Evolutionary conservation across 2,888 invertebrate species (phyloP), one percentile per base, ranked within the genome.

Genomic region (Polyommatus iphigenia): DNA sequence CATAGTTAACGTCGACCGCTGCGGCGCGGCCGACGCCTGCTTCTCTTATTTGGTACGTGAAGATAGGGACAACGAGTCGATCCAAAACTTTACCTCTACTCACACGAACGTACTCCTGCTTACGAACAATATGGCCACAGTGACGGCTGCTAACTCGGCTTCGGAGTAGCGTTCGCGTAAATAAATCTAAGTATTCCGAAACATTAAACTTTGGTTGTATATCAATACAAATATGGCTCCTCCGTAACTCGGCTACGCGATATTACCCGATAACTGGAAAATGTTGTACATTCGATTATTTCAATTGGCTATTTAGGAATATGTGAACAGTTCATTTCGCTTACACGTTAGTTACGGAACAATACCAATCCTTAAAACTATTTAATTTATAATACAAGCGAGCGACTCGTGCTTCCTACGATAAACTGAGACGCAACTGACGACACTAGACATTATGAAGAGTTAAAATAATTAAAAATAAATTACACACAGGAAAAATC

Each of bases 1-100:
- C 84, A 86, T 82, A 83, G 85, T 84, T 87, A 84, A 85, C 84
- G 85, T 84, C 84, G 80, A 78, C 81, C 71, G 59, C 62, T 67
- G 76, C 78, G 78, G 59, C 62, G 46, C 76, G 29, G 78, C 46
- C 81, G 80, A 80, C 81, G 79, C 82, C 82, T 83, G 83, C 83
- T 80, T 84, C 91, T 90, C 90, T 92, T 92, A 93, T 92, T 93
- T 93, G 93, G 93, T 92, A 93, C 93, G 85, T 83, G 87, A 87
- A 84, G 82, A 84, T 77, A 75, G 79, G 77, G 79, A 80, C 62
- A 59, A 76, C 77, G 77, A 72, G 57, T 73, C 73, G 36, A 72
- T 57, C 54, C 73, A 57, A 50, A 78, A 36, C 20, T 13, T 50
- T 41, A 15, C 67, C 67, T 67, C 67, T 67, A 67, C 29, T 32